Percentiles rank a stretch among this genome's conserved stretches.
Evolutionary conservation across 2,113 vertebrate species (phyloP).

Genomic region (Mesitornis unicolor): DNA sequence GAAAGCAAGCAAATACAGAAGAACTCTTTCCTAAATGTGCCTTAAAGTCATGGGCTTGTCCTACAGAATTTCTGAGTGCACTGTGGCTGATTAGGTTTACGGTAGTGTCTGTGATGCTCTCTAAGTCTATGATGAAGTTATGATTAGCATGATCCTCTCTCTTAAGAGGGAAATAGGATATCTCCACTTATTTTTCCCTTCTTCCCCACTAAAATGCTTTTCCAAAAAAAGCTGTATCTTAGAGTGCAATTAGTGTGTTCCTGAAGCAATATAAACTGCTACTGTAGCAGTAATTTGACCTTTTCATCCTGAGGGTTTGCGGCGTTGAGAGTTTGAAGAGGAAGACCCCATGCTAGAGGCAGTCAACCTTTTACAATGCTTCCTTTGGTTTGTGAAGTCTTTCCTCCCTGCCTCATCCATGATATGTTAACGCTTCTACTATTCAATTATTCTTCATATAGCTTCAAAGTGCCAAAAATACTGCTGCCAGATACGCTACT

Average conservation of each 20-base stretch:
- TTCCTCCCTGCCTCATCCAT: background rate
- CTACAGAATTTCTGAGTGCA: background rate
- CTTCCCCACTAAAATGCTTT: background rate
- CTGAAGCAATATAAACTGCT: background rate
- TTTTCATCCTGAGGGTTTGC: background rate
- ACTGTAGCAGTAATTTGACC: background rate
- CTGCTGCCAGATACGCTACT: background rate
- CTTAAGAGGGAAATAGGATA: background rate
- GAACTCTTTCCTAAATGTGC: background rate
- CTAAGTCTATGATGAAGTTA: background rate
- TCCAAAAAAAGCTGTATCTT: background rate
- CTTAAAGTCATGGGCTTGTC: background rate
- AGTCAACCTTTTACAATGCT: background rate
- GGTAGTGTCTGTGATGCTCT: background rate
- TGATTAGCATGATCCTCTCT: background rate
- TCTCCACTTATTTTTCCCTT: background rate
- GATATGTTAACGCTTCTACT: background rate
- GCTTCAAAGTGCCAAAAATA: background rate
- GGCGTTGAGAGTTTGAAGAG: too few relatives aligned
- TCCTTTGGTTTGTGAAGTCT: background rate
- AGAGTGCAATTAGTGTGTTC: background rate
- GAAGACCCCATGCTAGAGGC: background rate
- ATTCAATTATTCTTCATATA: background rate
- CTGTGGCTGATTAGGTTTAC: background rate
- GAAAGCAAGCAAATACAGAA: background rate